Percentiles rank a stretch among this genome's conserved stretches.
Evolutionary conservation across 1,140 invertebrate genomes (phyloP).

Genomic region (Caenorhabditis inopinata): DNA sequence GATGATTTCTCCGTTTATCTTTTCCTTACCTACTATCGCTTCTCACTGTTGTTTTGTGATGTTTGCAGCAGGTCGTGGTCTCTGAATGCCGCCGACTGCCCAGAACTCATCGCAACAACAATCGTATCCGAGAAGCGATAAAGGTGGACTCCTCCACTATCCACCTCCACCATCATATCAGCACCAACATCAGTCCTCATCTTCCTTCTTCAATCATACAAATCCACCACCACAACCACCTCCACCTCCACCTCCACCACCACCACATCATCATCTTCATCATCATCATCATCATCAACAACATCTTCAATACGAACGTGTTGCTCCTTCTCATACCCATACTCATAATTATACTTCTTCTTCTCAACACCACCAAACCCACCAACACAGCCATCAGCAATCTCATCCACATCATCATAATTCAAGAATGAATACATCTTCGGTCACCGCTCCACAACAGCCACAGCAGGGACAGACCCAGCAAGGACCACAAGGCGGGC

Average conservation of each 20-base stretch:
- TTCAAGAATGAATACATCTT: conserved; percentile 19
- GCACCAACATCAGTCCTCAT: neutral
- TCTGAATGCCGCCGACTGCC: neutral
- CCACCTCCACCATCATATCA: neutral
- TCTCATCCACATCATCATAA: neutral
- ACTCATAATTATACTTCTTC: neutral
- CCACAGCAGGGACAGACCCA: neutral
- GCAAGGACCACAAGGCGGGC: neutral
- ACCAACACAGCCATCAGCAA: neutral
- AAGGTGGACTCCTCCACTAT: neutral
- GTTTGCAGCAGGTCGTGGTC: neutral
- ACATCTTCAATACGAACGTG: neutral
- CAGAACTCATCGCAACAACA: neutral
- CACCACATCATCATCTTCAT: neutral
- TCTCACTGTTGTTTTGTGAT: conserved; percentile 10
- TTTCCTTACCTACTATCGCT: no score
- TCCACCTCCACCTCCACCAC: neutral
- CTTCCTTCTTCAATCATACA: no score
- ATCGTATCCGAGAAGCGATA: neutral
- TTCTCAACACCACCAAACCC: neutral
- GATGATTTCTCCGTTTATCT: no score
- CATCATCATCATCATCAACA: neutral
- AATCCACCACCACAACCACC: neutral
- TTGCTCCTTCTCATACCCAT: neutral
- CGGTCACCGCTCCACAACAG: neutral